These are phyloP conservation scores for Gallinago nigripennis DNA, from an alignment of 2,797 vertebrate genomes.

Conservation along the genomic window DNA sequence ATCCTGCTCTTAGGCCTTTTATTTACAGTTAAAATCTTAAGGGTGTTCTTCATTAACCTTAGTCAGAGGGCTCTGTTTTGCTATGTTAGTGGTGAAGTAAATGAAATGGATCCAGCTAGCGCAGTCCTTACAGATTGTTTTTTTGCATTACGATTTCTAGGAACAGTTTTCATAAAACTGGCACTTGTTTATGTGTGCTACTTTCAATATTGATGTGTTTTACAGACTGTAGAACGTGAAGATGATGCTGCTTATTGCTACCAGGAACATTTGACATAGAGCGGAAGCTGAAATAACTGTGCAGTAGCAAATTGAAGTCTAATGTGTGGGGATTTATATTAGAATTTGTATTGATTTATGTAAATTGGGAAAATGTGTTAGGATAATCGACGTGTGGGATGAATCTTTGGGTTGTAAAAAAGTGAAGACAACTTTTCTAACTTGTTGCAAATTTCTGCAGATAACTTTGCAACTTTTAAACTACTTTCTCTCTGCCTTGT, in stretches of 20 bases:
- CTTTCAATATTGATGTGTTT: neutral
- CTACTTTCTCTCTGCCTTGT: slow-evolving; percentile 83
- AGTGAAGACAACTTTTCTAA: slow-evolving; percentile 67
- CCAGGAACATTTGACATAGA: neutral
- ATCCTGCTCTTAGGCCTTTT: neutral
- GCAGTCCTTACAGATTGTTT: neutral
- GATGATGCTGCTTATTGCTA: neutral
- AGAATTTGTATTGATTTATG: slow-evolving; percentile 33
- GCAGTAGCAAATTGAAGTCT: neutral
- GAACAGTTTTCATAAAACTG: neutral
- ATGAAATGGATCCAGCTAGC: neutral
- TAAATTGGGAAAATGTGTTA: slow-evolving; percentile 21
- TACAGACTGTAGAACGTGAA: neutral
- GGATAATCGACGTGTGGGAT: neutral
- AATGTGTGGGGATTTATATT: neutral
- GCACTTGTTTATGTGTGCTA: neutral
- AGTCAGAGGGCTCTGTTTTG: neutral
- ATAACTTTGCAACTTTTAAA: slow-evolving; percentile 79
- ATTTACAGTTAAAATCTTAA: neutral
- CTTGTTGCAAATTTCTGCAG: slow-evolving; percentile 64
- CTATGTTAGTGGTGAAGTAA: neutral
- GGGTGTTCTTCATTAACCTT: neutral
- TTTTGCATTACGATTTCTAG: neutral
- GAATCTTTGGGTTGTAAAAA: neutral
- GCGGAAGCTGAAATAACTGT: neutral